Conservation (phyloP, 1,140 invertebrate genomes). For the Nymphalis io region DNA sequence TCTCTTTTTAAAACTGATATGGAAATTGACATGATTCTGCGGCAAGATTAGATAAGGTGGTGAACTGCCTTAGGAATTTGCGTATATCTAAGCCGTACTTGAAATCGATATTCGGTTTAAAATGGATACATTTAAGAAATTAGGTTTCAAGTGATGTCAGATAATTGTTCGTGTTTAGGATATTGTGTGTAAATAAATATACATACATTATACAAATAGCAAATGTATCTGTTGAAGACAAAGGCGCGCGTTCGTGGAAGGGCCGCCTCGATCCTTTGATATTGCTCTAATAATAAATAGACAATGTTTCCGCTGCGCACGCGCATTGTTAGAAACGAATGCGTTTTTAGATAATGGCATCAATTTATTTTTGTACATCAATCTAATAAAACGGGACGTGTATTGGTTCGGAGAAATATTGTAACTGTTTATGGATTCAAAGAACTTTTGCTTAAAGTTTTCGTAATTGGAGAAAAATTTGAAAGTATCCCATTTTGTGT, state of each 20-base stretch:
- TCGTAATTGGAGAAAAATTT: neutral
- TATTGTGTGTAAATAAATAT: slow-evolving; percentile 2
- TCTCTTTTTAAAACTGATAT: neutral
- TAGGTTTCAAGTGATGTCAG: neutral
- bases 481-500: neutral
- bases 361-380: slow-evolving; percentile 38
- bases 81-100: no score
- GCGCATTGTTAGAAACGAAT: slow-evolving; percentile 36
- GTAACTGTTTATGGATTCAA: slow-evolving; percentile 27
- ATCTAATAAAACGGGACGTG: slow-evolving; percentile 32
- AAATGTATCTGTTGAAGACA: slow-evolving; percentile 40
- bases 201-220: slow-evolving; percentile 23
- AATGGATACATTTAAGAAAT: neutral
- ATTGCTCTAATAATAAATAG: slow-evolving; percentile 60
- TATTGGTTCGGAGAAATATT: slow-evolving; percentile 34
- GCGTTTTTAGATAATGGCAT: slow-evolving; percentile 35
- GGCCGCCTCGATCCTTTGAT: slow-evolving; percentile 49
- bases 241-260: slow-evolving; percentile 47
- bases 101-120: neutral
- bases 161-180: neutral
- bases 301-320: slow-evolving; percentile 34
- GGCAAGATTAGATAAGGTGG: neutral
- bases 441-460: slow-evolving; percentile 15
- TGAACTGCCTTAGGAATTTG: neutral
- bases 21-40: neutral